phyloP scores from a whole-genome alignment of 2,888 invertebrate genomes.

The Megalurothrips usitatus region DNA sequence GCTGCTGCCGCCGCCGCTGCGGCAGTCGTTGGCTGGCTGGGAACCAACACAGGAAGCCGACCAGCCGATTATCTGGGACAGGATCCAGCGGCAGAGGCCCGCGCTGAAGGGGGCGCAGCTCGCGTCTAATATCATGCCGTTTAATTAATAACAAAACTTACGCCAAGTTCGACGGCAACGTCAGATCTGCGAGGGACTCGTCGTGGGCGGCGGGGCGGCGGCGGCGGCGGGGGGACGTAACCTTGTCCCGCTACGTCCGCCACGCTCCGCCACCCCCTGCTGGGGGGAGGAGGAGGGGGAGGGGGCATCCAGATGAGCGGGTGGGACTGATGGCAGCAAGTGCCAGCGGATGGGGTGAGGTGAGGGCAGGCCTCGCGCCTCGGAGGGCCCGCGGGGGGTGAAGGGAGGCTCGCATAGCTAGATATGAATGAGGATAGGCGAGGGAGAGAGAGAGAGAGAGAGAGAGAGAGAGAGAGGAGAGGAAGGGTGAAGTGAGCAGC shows the following conservation, averaged over 20 bases:
- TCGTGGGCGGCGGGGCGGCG: background rate
- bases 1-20: background rate
- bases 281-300: background rate
- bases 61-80: constrained; percentile 15
- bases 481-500: background rate
- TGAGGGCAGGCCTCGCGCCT: background rate
- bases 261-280: background rate
- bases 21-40: background rate
- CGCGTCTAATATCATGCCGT: constrained; percentile 11
- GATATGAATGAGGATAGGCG: background rate
- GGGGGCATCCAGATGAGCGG: background rate
- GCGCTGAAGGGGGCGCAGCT: no score
- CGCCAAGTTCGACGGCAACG: constrained; percentile 15
- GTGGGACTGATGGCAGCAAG: background rate
- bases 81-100: no score
- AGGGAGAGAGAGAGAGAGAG: background rate
- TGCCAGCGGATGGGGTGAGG: background rate
- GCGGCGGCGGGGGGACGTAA: background rate
- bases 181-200: background rate
- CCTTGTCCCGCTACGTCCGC: background rate
- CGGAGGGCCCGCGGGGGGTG: no score
- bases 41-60: background rate
- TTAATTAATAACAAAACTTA: constrained; percentile 24
- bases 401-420: background rate
- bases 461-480: background rate